Evolutionary conservation across 2,888 invertebrate species (phyloP), one percentile per base, ranked within the genome.

Genomic region (Melipona bicolor): DNA sequence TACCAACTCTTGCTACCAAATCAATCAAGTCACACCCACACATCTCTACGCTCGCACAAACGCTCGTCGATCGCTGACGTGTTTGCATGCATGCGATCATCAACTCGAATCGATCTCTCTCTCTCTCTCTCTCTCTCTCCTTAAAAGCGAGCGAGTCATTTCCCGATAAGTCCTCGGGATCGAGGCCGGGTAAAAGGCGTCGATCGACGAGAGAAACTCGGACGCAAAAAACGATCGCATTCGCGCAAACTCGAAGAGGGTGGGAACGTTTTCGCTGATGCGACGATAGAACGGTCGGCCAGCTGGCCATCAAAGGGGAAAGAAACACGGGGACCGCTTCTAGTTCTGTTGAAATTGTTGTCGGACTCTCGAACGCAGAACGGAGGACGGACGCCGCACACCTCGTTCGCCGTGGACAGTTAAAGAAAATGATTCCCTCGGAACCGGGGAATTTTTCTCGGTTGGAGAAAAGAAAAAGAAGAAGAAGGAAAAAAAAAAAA

Each of bases 1-100:
- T 11, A 13, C n/a, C 15, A 21, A 0, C n/a, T 4, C 43, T n/a
- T 15, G 43, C 49, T 3, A 49, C 13, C 32, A 21, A 64, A 15
- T n/a, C 19, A 32, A n/a, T 36, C 6, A 15, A 3, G 24, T 13
- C 43, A 19, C n/a, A 56, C 13, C 27, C 19, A 0, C 24, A 43
- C 49, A 5, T 21, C 21, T 24, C 1, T 43, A 54, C 6, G 13
- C 9, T 65, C 19, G 79, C 74, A 24, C 49, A 43, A 43, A 43
- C 43, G 43, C 77, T 81, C 84, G 81, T 81, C 79, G 68, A 84
- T 81, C 84, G 77, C 74, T n/a, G 21, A 19, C 32, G 54, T 64
- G 79, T 85, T 86, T 86, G 79, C 84, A 84, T 86, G 79, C 84
- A 84, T 82, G 19, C 69, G 84, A 84, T 74, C 70, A 43, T 71